A percentile compares a stretch with the other conserved stretches of the same genome.
phyloP scores from a whole-genome alignment of 2,113 vertebrate species.

The Prionailurus bengalensis region DNA sequence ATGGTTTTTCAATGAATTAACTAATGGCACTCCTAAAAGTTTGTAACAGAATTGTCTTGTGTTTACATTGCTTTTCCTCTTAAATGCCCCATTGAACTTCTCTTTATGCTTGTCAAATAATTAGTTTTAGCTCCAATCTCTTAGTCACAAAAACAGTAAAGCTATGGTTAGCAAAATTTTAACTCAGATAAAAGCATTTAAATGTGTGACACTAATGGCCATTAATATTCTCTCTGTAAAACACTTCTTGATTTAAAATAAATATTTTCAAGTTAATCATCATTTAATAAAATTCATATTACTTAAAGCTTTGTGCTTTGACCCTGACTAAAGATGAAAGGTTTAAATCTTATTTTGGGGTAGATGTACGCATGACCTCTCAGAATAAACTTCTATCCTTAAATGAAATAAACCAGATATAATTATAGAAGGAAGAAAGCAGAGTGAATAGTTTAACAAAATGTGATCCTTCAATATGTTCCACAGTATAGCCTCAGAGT shows the following conservation, averaged over 20 bases:
- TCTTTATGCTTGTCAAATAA: slow-evolving; percentile 57
- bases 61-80: slow-evolving; percentile 36
- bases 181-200: slow-evolving; percentile 69
- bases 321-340: not conserved
- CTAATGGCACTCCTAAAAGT: slow-evolving; percentile 56
- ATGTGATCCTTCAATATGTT: not conserved
- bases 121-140: slow-evolving; percentile 28
- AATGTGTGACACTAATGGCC: slow-evolving; percentile 63
- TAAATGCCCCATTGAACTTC: slow-evolving; percentile 55
- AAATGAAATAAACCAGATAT: slow-evolving; percentile 34
- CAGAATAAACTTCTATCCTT: slow-evolving; percentile 5
- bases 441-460: slow-evolving; percentile 2
- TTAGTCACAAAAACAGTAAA: slow-evolving; percentile 56
- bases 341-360: not conserved
- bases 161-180: slow-evolving; percentile 60
- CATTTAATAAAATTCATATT: not conserved
- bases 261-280: slow-evolving; percentile 54
- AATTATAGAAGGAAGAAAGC: slow-evolving; percentile 1
- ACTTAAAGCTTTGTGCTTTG: slow-evolving; percentile 31
- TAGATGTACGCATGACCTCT: not conserved
- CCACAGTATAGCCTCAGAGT: not conserved
- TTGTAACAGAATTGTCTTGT: slow-evolving; percentile 43
- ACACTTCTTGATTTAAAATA: not conserved
- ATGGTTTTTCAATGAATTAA: not conserved
- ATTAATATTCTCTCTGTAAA: slow-evolving; percentile 54